phyloP scores from a whole-genome alignment of 2,113 vertebrate species.

The Syrmaticus mikado region DNA sequence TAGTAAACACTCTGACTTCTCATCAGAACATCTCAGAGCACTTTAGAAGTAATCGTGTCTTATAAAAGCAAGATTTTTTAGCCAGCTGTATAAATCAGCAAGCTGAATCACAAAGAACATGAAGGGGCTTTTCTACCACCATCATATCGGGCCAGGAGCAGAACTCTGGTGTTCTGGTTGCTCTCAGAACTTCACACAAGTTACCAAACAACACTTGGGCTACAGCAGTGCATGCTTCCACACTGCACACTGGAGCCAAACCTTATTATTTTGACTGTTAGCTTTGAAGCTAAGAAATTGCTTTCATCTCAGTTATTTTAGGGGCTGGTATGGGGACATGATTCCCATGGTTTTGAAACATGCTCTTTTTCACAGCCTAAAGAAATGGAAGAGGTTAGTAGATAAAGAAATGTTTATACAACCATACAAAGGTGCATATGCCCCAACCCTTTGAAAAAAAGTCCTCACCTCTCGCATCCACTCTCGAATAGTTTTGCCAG shows the following conservation, averaged over 20 bases:
- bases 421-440: not conserved
- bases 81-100: not conserved
- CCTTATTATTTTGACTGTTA: not conserved
- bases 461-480: conserved; percentile 95
- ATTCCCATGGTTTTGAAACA: not conserved
- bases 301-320: conserved; percentile 34
- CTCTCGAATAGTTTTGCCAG: conserved; percentile 91
- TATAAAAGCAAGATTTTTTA: not conserved
- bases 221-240: not conserved
- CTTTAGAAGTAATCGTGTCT: not conserved
- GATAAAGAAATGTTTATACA: conserved; percentile 4
- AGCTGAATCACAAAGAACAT: not conserved
- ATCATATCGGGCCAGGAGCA: not conserved
- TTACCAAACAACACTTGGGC: not conserved
- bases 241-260: not conserved
- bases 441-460: not conserved
- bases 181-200: not conserved
- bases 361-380: not conserved
- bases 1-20: not conserved
- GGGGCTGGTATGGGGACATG: not conserved
- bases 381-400: not conserved
- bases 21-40: not conserved
- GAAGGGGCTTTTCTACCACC: not conserved
- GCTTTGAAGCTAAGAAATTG: not conserved
- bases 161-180: not conserved